Evolutionary conservation across 1,140 invertebrate genomes (phyloP).

Genomic region (Portunus trituberculatus): DNA sequence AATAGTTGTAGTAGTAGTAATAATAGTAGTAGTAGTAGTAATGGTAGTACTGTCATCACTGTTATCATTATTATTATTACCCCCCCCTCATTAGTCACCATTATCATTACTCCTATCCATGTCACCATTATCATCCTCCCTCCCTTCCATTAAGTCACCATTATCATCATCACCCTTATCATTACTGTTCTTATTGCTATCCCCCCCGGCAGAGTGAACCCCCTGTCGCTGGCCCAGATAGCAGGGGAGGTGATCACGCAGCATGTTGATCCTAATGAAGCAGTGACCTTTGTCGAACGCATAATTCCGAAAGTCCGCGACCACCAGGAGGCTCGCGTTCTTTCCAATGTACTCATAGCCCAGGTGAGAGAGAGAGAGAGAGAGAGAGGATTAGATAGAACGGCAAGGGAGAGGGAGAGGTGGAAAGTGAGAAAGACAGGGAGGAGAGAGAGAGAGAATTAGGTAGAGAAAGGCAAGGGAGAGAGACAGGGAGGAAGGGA

Average conservation of each 20-base stretch:
- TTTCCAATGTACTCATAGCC: constrained; percentile 92
- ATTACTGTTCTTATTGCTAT: constrained; percentile 49
- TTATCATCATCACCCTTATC: too few relatives aligned
- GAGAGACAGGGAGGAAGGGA: neutral
- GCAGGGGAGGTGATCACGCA: constrained; percentile 89
- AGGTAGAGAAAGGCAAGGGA: neutral
- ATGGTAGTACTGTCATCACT: too few relatives aligned
- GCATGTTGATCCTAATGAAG: constrained; percentile 89
- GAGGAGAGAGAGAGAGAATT: neutral
- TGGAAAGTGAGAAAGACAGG: too few relatives aligned
- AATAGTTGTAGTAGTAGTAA: too few relatives aligned
- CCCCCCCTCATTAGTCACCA: constrained; percentile 81
- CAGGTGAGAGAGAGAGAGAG: constrained; percentile 83
- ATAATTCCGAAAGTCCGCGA: constrained; percentile 93
- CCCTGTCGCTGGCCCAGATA: constrained; percentile 94
- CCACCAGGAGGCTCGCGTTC: constrained; percentile 91
- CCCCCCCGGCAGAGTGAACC: constrained; percentile 92
- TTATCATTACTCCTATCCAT: too few relatives aligned
- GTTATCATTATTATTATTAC: constrained; percentile 73
- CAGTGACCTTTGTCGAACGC: constrained; percentile 92
- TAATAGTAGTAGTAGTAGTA: too few relatives aligned
- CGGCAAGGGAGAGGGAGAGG: too few relatives aligned
- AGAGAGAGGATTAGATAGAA: too few relatives aligned
- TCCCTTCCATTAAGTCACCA: too few relatives aligned
- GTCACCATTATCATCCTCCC: too few relatives aligned